Conservation (phyloP, 2,797 vertebrate genomes). For the Squalus acanthias region DNA sequence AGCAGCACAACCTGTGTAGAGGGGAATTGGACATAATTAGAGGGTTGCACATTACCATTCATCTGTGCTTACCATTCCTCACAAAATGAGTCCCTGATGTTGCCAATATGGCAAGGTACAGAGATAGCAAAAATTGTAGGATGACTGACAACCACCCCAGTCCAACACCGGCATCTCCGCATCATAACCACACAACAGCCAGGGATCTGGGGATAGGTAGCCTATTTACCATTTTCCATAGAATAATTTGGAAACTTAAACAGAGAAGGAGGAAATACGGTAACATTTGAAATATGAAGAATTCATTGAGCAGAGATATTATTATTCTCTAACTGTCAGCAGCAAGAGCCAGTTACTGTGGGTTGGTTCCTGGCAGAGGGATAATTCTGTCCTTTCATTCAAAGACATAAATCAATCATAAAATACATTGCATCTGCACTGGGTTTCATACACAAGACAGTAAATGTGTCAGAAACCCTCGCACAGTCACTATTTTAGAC, state of each 20-base stretch:
- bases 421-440: not conserved
- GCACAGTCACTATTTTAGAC: not conserved
- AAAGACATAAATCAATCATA: slow-evolving; percentile 29
- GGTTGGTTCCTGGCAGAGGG: slow-evolving; percentile 13
- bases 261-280: not conserved
- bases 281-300: not conserved
- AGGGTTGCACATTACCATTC: too few species aligned
- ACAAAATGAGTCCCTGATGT: not conserved
- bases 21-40: not conserved
- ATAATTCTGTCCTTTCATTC: slow-evolving; percentile 29
- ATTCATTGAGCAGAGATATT: slow-evolving; percentile 9
- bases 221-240: not conserved
- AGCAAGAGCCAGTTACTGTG: not conserved
- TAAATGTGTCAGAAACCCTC: slow-evolving; percentile 4
- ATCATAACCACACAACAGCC: not conserved
- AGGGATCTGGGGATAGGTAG: not conserved
- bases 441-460: not conserved
- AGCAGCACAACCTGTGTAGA: not conserved
- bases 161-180: too few species aligned
- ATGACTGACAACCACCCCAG: not conserved
- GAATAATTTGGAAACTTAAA: not conserved
- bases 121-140: not conserved
- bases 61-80: not conserved
- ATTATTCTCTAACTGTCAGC: not conserved
- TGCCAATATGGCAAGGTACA: not conserved